These are phyloP conservation scores for Clarias platycephalus DNA, from an alignment of 2,797 vertebrate species.

Conservation along the genomic window DNA sequence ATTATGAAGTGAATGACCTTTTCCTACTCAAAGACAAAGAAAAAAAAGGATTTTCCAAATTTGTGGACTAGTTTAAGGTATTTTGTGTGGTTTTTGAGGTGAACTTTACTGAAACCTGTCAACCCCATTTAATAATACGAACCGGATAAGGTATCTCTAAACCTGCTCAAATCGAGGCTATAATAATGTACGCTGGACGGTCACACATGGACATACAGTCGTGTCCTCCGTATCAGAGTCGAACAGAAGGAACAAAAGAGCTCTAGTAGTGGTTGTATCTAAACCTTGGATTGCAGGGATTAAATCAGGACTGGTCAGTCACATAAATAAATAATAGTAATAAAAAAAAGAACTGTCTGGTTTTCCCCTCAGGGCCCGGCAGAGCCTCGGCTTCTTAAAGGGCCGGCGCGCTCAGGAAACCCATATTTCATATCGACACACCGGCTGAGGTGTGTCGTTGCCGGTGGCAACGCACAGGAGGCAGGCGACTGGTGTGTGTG, in stretches of 20 bases:
- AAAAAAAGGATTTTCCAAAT: not conserved
- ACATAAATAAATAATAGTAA: too few species aligned
- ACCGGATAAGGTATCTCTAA: not conserved
- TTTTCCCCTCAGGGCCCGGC: not conserved
- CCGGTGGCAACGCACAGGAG: constrained; percentile 54
- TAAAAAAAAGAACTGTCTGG: too few species aligned
- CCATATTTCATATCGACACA: constrained; percentile 25
- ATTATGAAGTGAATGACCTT: not conserved
- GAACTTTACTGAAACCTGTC: not conserved
- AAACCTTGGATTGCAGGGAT: too few species aligned
- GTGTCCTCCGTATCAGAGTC: too few species aligned
- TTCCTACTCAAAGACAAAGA: not conserved
- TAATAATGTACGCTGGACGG: not conserved
- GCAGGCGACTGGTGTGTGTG: constrained; percentile 32
- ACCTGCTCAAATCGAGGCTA: too few species aligned
- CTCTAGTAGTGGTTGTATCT: too few species aligned
- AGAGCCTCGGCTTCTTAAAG: constrained; percentile 23
- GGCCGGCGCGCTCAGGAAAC: not conserved
- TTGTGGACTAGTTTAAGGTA: not conserved
- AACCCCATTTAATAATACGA: not conserved
- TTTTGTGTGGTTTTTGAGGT: not conserved
- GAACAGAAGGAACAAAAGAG: too few species aligned
- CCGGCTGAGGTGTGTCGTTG: constrained; percentile 47
- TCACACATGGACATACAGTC: too few species aligned
- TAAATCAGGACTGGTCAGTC: too few species aligned